Conservation (phyloP, 2,888 invertebrate species). For the Uropetala carovei region DNA sequence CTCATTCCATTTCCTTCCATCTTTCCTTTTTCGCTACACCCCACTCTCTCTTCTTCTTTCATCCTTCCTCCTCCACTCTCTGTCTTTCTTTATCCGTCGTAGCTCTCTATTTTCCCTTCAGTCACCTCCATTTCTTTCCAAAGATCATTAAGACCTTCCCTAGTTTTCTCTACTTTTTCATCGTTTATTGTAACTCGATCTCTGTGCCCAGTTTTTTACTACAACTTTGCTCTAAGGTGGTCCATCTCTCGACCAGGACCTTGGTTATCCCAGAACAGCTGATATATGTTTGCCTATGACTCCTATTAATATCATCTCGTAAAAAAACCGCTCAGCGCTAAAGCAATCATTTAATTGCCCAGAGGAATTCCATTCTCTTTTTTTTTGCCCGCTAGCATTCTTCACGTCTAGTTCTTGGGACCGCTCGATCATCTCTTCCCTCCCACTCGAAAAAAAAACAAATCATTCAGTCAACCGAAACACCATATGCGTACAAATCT, state of each 20-base stretch:
- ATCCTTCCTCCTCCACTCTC: too few species aligned
- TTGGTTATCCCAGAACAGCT: too few species aligned
- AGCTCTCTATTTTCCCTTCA: too few species aligned
- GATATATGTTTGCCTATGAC: too few species aligned
- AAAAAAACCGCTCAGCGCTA: neutral
- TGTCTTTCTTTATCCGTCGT: too few species aligned
- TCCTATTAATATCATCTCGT: too few species aligned
- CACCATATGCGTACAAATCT: neutral
- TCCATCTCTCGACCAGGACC: neutral
- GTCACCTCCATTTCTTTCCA: too few species aligned
- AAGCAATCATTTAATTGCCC: conserved; percentile 2
- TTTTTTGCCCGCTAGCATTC: neutral
- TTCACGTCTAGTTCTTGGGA: neutral
- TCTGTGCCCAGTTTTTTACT: neutral
- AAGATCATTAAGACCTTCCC: too few species aligned
- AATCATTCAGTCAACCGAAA: neutral
- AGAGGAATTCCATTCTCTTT: neutral
- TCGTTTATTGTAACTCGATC: neutral
- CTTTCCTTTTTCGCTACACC: too few species aligned
- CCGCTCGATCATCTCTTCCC: neutral
- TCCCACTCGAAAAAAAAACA: neutral
- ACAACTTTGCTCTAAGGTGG: neutral
- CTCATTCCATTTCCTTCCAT: too few species aligned
- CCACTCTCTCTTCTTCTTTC: too few species aligned
- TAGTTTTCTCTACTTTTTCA: too few species aligned